Evolutionary conservation across 2,888 invertebrate species (phyloP).

Genomic region (Gastracanthus pulcherrimus): DNA sequence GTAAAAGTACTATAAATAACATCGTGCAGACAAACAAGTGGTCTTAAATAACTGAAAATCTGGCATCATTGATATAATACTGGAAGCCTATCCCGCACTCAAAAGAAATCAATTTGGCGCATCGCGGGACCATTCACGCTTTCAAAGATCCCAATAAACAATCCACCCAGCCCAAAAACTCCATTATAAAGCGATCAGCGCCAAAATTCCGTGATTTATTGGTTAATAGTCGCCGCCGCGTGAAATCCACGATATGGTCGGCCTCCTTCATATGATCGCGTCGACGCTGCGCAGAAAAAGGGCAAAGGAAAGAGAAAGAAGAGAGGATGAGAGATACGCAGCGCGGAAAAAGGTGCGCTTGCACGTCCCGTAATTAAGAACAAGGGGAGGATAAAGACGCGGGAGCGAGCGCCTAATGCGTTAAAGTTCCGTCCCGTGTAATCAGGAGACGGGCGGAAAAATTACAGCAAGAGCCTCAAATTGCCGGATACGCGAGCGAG

Average conservation of each 20-base stretch:
- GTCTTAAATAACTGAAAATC: too few relatives aligned
- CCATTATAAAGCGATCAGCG: neutral
- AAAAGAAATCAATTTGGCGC: too few relatives aligned
- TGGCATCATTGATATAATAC: too few relatives aligned
- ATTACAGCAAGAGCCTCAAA: slow-evolving; percentile 11
- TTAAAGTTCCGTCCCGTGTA: neutral
- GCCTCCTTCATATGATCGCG: too few relatives aligned
- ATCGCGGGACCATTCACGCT: too few relatives aligned
- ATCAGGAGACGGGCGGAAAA: slow-evolving; percentile 12
- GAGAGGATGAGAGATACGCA: too few relatives aligned
- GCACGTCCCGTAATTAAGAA: slow-evolving; percentile 11
- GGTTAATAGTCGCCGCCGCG: neutral
- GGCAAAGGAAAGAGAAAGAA: too few relatives aligned
- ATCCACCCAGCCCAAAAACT: neutral
- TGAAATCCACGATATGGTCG: neutral
- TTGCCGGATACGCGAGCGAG: slow-evolving; percentile 12
- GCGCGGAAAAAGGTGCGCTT: neutral
- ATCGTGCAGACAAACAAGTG: too few relatives aligned
- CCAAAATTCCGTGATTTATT: slow-evolving; percentile 15
- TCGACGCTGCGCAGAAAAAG: neutral
- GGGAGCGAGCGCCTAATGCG: neutral
- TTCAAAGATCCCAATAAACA: neutral
- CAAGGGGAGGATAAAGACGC: neutral
- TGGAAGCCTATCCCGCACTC: too few relatives aligned
- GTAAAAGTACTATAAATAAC: too few relatives aligned